Conservation (phyloP, 2,888 invertebrate species). For the Rhagonycha lutea region DNA sequence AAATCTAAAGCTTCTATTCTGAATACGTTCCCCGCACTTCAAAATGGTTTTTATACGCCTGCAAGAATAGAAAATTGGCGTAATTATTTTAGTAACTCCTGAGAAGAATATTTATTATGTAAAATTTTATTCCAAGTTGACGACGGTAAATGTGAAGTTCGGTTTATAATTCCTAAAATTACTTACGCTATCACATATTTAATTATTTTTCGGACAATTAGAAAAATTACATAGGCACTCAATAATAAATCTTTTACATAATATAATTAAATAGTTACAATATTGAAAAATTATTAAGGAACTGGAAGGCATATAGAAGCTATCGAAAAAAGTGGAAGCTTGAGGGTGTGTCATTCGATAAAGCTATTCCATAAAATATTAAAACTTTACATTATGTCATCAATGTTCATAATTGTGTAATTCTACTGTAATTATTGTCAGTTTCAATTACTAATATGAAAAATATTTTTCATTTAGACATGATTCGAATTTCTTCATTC, state of each 20-base stretch:
- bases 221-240: background rate
- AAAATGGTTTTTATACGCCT: background rate
- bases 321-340: background rate
- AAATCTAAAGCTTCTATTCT: background rate
- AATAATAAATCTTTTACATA: background rate
- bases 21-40: background rate
- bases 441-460: background rate
- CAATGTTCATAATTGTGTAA: too few species aligned
- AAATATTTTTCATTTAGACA: too few species aligned
- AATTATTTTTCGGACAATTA: background rate
- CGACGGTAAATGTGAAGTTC: background rate
- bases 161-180: background rate
- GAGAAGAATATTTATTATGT: background rate
- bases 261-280: too few species aligned
- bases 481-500: background rate
- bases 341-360: background rate
- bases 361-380: background rate
- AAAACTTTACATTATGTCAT: too few species aligned
- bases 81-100: background rate
- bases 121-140: background rate
- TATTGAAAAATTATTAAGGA: too few species aligned
- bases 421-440: background rate
- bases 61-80: background rate
- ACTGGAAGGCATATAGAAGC: background rate
- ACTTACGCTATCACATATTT: too few species aligned